phyloP scores from a whole-genome alignment of 1,140 invertebrate genomes.

The Hesperophylax magnus region DNA sequence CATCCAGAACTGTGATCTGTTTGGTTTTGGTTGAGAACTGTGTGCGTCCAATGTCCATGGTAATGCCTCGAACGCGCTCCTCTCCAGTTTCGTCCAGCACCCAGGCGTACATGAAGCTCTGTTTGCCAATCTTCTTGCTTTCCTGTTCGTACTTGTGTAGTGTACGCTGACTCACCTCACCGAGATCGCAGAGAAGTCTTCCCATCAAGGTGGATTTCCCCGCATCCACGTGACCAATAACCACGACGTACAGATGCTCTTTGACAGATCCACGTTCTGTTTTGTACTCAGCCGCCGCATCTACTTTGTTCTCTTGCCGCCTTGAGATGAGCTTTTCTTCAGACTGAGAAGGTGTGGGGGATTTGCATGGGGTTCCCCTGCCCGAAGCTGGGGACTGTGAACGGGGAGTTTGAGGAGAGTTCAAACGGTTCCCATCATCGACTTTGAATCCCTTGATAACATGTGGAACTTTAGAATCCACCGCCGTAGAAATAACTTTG shows the following conservation, averaged over 20 bases:
- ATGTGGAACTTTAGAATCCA: conserved; percentile 62
- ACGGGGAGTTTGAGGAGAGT: conserved; percentile 67
- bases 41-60: conserved; percentile 97
- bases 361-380: conserved; percentile 67
- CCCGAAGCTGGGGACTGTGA: conserved; percentile 77
- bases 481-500: conserved; percentile 44
- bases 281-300: conserved; percentile 75
- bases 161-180: conserved; percentile 89
- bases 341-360: conserved; percentile 59
- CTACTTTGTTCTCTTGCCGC: conserved; percentile 72
- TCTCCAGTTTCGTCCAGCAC: conserved; percentile 99
- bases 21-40: conserved; percentile 94
- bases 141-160: conserved; percentile 99
- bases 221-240: conserved; percentile 99
- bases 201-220: conserved; percentile 99
- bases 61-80: conserved; percentile 90
- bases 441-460: conserved; percentile 69
- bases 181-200: conserved; percentile 90
- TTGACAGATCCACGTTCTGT: conserved; percentile 84
- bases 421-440: conserved; percentile 60
- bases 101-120: conserved; percentile 99
- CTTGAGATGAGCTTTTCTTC: conserved; percentile 63
- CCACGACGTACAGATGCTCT: conserved; percentile 93
- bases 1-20: conserved; percentile 91
- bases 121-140: conserved; percentile 97